These are phyloP conservation scores for Psophia crepitans DNA, from an alignment of 2,113 vertebrate genomes.

Conservation along the genomic window DNA sequence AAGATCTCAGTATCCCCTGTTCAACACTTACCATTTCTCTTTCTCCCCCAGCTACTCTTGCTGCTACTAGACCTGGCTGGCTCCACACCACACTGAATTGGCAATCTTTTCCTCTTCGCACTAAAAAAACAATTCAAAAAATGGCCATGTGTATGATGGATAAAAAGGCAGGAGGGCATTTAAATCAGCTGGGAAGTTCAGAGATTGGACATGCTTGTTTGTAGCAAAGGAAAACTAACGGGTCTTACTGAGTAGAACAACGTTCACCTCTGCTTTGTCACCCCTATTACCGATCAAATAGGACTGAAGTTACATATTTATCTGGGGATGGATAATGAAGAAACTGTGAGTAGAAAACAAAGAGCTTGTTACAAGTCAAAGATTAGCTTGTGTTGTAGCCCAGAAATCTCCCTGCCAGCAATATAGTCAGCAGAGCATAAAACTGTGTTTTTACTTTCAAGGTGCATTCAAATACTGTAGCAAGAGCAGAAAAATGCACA, in stretches of 20 bases:
- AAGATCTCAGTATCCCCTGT: background rate
- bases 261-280: background rate
- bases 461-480: background rate
- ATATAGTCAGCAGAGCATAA: conserved; percentile 3
- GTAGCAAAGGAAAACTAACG: background rate
- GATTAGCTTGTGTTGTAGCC: background rate
- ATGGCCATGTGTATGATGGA: background rate
- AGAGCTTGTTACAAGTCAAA: conserved; percentile 17
- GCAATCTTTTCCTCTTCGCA: background rate
- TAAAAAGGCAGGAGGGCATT: background rate
- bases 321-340: background rate
- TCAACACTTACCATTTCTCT: background rate
- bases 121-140: background rate
- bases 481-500: background rate
- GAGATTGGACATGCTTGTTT: background rate
- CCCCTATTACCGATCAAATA: background rate
- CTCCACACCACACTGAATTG: background rate
- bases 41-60: background rate
- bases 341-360: background rate
- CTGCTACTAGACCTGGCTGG: background rate
- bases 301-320: background rate
- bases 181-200: background rate
- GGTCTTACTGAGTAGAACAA: background rate
- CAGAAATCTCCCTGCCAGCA: background rate
- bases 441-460: background rate